Base-by-base conservation (phyloP, 1,140 invertebrate genomes). In the Oryctes rhinoceros region DNA sequence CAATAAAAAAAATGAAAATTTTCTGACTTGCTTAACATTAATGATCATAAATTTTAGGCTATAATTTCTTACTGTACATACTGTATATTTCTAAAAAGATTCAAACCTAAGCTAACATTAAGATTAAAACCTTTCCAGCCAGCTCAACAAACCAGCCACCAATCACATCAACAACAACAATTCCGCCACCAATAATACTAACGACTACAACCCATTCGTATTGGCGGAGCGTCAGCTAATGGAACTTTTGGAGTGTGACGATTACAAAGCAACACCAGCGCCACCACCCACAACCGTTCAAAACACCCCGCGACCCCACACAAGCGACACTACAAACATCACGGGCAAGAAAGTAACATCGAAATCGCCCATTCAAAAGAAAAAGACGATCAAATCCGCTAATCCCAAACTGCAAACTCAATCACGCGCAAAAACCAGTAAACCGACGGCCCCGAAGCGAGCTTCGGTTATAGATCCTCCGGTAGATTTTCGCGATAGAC, bases 221-320 rank as follows among this genome's bases (percentile, higher is more conserved):
- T 89, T 90, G 80, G 93, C 93, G 3, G 92, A 93, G 83, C 89
- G 90, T n/a, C 93, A 94, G 86, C 89, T 94, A 84, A 90, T 92
- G 85, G 92, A 94, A 82, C 88, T 93, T 10, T 88, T 92, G 79
- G 91, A 89, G 37, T 84, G 88, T 84, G 85, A 87, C 81, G 84
- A 86, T 53, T 85, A 84, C 59, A 84, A 84, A 82, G 81, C 80
- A 47, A 79, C 81, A 10, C 76, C 79, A 39, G n/a, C 76, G 3
- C 9, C 13, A 48, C 80, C 79, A 79, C 81, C n/a, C 83, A 76
- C 83, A 83, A 81, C 82, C 35, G 53, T 37, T 35, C 65, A 48
- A 83, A 83, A 71, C 82, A 81, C 10, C 81, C 81, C 11, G 82
- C 81, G 35, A 18, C 78, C 24, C 47, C 77, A 10, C 79, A 78